These are phyloP conservation scores for Liolophura sinensis DNA, from an alignment of 1,140 invertebrate genomes.

Conservation along the genomic window DNA sequence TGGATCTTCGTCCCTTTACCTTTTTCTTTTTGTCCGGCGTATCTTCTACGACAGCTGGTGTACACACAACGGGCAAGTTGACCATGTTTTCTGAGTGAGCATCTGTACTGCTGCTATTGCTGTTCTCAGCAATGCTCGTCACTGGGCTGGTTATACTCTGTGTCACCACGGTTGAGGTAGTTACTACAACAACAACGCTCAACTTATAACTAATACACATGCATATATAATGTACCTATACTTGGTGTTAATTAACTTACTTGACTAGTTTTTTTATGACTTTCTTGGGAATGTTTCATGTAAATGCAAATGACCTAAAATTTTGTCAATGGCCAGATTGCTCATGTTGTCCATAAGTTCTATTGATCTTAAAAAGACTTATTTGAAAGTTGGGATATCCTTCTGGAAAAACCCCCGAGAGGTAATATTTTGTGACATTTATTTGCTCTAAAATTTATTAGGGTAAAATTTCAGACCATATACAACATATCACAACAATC, in stretches of 20 bases:
- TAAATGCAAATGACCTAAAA: too few relatives aligned
- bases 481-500: too few relatives aligned
- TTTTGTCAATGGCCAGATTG: too few relatives aligned
- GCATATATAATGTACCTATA: background rate
- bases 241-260: background rate
- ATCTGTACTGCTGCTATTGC: conserved; percentile 27
- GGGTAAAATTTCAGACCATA: too few relatives aligned
- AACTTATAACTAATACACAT: background rate
- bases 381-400: too few relatives aligned
- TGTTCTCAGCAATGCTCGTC: conserved; percentile 37
- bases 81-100: background rate
- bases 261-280: too few relatives aligned
- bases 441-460: too few relatives aligned
- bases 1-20: conserved; percentile 15
- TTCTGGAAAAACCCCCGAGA: too few relatives aligned
- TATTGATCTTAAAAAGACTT: too few relatives aligned
- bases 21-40: conserved; percentile 51
- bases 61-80: conserved; percentile 67
- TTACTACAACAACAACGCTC: conserved; percentile 17
- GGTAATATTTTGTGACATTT: too few relatives aligned
- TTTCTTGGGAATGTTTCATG: too few relatives aligned
- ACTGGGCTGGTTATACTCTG: conserved; percentile 52
- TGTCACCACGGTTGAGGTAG: conserved; percentile 44
- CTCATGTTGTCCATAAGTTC: too few relatives aligned
- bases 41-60: conserved; percentile 63